phyloP scores from a whole-genome alignment of 2,888 invertebrate species.

The Zygaena filipendulae region DNA sequence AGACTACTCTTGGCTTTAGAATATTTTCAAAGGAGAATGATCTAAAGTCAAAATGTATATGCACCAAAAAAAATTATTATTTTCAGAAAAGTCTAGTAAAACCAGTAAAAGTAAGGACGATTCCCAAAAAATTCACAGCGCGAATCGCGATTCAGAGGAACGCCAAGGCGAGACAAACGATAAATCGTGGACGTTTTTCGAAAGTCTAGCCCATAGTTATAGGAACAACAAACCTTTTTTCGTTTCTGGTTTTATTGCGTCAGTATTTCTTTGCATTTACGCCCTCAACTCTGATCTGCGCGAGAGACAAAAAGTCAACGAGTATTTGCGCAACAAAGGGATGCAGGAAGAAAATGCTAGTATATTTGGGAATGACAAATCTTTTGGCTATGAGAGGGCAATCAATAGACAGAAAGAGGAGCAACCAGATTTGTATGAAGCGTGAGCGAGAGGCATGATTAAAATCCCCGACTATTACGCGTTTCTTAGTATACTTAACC shows the following conservation, averaged over 20 bases:
- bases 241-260: slow-evolving; percentile 31
- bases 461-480: no score
- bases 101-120: slow-evolving; percentile 25
- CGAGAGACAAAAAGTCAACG: slow-evolving; percentile 21
- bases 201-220: slow-evolving; percentile 35
- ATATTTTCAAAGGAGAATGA: no score
- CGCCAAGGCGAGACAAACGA: slow-evolving; percentile 19
- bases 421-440: slow-evolving; percentile 48
- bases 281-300: slow-evolving; percentile 23
- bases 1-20: no score
- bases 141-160: slow-evolving; percentile 41
- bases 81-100: slow-evolving; percentile 46
- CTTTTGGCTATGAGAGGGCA: slow-evolving; percentile 37
- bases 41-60: slow-evolving; percentile 1
- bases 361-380: slow-evolving; percentile 22
- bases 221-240: slow-evolving; percentile 31
- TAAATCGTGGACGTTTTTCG: slow-evolving; percentile 39
- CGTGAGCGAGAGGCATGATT: slow-evolving; percentile 20
- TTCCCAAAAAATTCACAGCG: slow-evolving; percentile 36
- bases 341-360: slow-evolving; percentile 13
- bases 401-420: slow-evolving; percentile 28
- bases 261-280: slow-evolving; percentile 20
- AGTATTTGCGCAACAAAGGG: slow-evolving; percentile 21
- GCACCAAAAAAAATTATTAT: slow-evolving; percentile 33
- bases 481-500: no score